Percentiles rank a stretch among this genome's conserved stretches.
Conservation (phyloP, 2,797 vertebrate genomes). For the Clarias platycephalus region DNA sequence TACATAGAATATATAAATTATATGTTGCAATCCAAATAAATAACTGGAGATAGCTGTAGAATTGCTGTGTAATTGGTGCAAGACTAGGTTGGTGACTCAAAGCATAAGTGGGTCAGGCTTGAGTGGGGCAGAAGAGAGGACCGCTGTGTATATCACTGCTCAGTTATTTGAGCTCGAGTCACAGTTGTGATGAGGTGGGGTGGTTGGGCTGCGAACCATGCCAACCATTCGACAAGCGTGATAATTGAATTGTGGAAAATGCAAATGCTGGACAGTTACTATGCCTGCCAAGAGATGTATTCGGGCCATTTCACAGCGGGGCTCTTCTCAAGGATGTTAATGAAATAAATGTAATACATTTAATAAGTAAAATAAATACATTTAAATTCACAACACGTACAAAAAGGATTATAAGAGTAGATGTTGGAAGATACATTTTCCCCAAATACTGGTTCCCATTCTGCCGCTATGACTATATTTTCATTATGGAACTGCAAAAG, state of each 20-base stretch:
- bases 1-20: background rate
- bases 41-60: background rate
- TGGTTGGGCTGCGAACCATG: slow-evolving; percentile 42
- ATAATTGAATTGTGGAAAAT: slow-evolving; percentile 62
- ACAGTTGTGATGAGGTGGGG: background rate
- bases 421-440: background rate
- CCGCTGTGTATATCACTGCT: background rate
- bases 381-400: slow-evolving; percentile 17
- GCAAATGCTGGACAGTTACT: slow-evolving; percentile 48
- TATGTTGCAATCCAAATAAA: background rate
- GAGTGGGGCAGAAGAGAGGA: background rate
- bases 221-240: slow-evolving; percentile 49
- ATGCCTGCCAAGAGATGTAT: slow-evolving; percentile 37
- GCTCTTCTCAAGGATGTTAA: background rate
- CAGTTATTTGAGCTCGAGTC: background rate
- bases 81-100: slow-evolving; percentile 4
- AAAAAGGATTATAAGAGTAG: slow-evolving; percentile 27
- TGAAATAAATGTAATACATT: slow-evolving; percentile 36
- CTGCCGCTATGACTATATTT: background rate
- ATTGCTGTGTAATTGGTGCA: background rate
- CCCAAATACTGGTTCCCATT: background rate
- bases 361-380: background rate
- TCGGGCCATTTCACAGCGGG: slow-evolving; percentile 31
- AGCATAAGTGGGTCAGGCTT: slow-evolving; percentile 15
- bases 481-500: background rate